phyloP scores from a whole-genome alignment of 2,888 invertebrate genomes.

The Cepaea hortensis region DNA sequence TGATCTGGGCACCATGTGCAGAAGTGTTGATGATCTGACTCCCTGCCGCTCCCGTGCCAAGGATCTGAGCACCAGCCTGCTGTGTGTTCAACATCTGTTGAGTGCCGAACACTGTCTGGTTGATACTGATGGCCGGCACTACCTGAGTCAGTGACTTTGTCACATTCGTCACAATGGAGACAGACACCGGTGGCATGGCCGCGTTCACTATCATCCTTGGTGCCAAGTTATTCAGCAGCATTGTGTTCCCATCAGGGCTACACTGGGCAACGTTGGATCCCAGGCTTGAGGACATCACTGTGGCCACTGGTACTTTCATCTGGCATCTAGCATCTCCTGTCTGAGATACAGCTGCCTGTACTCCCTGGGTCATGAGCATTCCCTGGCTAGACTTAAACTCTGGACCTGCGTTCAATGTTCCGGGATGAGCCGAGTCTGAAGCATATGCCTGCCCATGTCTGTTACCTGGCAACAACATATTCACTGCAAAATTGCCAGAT shows the following conservation, averaged over 20 bases:
- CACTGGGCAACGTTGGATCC: conserved; percentile 31
- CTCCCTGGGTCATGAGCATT: conserved; percentile 18
- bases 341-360: conserved; percentile 30
- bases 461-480: conserved; percentile 51
- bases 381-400: conserved; percentile 32
- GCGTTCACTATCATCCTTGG: conserved; percentile 60
- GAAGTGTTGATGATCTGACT: conserved; percentile 28
- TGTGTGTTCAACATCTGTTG: conserved; percentile 46
- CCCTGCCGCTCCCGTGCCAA: conserved; percentile 20
- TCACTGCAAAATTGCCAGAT: conserved; percentile 50
- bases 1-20: conserved; percentile 20
- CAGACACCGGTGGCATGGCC: conserved; percentile 70
- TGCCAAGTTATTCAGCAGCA: conserved; percentile 59
- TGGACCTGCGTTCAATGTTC: neutral
- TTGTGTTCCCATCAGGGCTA: conserved; percentile 26
- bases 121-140: conserved; percentile 67
- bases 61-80: conserved; percentile 28
- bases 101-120: conserved; percentile 47
- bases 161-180: conserved; percentile 69
- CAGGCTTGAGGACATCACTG: conserved; percentile 39
- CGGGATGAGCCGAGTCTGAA: conserved; percentile 29
- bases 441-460: conserved; percentile 24
- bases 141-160: conserved; percentile 72
- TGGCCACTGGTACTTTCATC: conserved; percentile 25
- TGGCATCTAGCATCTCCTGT: conserved; percentile 27